Evolutionary conservation across 2,797 vertebrate species (phyloP).

Genomic region (Gallinago nigripennis): DNA sequence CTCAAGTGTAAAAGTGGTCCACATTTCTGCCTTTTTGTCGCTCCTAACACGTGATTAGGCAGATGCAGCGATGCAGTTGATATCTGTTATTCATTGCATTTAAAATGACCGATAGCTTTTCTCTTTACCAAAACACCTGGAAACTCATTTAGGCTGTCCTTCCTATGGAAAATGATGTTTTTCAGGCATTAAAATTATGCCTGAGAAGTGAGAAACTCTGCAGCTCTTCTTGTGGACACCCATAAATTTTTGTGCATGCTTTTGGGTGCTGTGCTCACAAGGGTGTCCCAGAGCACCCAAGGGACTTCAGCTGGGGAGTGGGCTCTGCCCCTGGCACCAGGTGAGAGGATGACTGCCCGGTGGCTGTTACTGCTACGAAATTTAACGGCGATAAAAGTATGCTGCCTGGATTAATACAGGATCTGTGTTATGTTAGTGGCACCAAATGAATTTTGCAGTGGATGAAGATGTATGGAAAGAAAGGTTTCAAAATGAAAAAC

Average conservation of each 20-base stretch:
- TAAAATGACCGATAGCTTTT: neutral
- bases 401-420: neutral
- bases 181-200: neutral
- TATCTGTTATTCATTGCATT: neutral
- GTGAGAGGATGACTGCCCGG: neutral
- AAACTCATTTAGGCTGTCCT: neutral
- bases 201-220: neutral
- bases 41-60: neutral
- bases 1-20: neutral
- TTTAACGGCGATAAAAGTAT: accelerated
- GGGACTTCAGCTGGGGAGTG: accelerated
- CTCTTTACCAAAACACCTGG: neutral
- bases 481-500: conserved; percentile 28
- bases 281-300: accelerated
- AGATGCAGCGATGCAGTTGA: neutral
- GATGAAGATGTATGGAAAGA: neutral
- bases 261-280: neutral
- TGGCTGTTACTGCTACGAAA: neutral
- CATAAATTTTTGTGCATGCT: neutral
- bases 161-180: neutral
- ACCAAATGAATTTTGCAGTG: conserved; percentile 22
- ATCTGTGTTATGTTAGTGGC: conserved; percentile 15
- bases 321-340: neutral
- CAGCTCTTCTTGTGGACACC: neutral
- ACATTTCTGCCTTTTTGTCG: neutral